Evolutionary conservation across 2,113 vertebrate genomes (phyloP).

Genomic region (Pangasianodon gigas): DNA sequence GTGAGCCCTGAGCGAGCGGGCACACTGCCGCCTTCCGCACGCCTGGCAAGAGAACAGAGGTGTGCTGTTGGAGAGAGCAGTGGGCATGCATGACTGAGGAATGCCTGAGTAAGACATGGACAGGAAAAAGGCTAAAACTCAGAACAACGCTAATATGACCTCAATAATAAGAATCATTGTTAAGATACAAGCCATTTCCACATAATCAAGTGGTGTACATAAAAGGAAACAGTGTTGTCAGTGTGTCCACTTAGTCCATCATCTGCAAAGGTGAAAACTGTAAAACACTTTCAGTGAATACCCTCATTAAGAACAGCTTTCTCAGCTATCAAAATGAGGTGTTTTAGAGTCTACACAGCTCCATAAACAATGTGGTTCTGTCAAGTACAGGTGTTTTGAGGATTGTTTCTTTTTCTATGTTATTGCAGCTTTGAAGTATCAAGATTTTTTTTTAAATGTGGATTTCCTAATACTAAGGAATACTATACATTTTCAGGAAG

Average conservation of each 20-base stretch:
- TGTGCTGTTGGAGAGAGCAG: slow-evolving; percentile 30
- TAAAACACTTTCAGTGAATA: not conserved
- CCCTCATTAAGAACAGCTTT: not conserved
- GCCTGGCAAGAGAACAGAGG: slow-evolving; percentile 29
- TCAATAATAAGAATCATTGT: not conserved
- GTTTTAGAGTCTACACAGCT: not conserved
- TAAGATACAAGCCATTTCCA: not conserved
- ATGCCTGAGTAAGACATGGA: not conserved
- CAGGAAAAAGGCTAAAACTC: not conserved
- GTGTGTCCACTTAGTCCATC: not conserved
- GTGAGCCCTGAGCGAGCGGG: slow-evolving; percentile 3
- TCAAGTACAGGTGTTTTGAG: not conserved
- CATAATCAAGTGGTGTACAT: not conserved
- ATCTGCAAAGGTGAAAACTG: not conserved
- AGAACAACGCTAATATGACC: not conserved
- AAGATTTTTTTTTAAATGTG: not conserved
- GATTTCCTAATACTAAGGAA: no score
- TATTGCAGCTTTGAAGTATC: not conserved
- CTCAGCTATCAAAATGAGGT: not conserved
- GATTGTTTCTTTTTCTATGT: not conserved
- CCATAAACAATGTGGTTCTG: not conserved
- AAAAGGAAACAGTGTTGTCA: not conserved
- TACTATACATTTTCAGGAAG: no score
- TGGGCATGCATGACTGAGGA: slow-evolving; percentile 1
- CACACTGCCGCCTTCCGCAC: slow-evolving; percentile 16